Percentiles rank a stretch among this genome's conserved stretches.
Evolutionary conservation across 2,113 vertebrate species (phyloP).

Genomic region (Camelus bactrianus): DNA sequence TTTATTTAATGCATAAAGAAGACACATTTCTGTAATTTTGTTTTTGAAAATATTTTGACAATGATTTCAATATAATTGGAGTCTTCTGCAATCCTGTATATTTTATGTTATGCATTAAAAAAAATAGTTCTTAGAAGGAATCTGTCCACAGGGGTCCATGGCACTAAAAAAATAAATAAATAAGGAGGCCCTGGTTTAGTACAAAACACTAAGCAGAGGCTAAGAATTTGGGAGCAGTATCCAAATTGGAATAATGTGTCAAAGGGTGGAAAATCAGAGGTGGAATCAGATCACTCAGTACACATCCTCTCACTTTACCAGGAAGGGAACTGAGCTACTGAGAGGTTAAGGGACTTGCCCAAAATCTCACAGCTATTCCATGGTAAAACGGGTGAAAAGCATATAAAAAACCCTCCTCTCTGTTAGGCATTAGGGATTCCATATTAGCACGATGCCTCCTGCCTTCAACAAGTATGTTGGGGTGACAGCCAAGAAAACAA

Average conservation of each 20-base stretch:
- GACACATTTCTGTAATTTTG: conserved; percentile 42
- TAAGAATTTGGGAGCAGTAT: conserved; percentile 60
- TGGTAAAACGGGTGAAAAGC: conserved; percentile 44
- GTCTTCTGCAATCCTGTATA: conserved; percentile 16
- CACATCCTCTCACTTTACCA: conserved; percentile 30
- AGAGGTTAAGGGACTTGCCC: conserved; percentile 34
- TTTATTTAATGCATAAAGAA: conserved; percentile 53
- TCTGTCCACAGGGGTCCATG: not conserved
- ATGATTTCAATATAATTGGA: conserved; percentile 16
- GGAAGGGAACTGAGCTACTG: not conserved
- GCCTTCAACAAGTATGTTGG: not conserved
- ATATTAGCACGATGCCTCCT: conserved; percentile 29
- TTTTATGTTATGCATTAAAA: conserved; percentile 24
- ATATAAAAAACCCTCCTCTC: conserved; percentile 35
- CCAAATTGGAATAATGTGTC: conserved; percentile 5
- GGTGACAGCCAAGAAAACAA: conserved; percentile 30
- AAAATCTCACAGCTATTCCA: conserved; percentile 12
- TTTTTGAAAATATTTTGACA: conserved; percentile 44
- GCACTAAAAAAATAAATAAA: conserved; percentile 19
- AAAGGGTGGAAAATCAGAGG: conserved; percentile 59
- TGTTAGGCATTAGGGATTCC: not conserved
- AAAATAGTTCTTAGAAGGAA: conserved; percentile 3
- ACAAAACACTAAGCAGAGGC: conserved; percentile 20
- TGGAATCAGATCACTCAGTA: conserved; percentile 38
- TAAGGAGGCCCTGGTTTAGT: conserved; percentile 30